A percentile compares a stretch with the other conserved stretches of the same genome.
Conservation (phyloP, 2,888 invertebrate species). For the Camponotus fellah region DNA sequence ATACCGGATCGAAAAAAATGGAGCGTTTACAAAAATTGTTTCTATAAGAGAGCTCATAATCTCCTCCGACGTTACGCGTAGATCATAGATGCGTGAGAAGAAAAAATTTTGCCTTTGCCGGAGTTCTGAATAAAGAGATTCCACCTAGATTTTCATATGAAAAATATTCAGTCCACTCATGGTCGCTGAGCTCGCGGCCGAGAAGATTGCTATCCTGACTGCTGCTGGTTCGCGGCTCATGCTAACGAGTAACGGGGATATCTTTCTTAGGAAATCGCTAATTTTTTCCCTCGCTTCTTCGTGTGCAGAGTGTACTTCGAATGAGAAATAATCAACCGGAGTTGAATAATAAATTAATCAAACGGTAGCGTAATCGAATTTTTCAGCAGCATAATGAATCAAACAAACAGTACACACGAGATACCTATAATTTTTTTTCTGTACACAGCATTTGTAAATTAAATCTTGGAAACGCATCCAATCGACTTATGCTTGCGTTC, state of each 20-base stretch:
- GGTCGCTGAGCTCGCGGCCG: conserved; percentile 71
- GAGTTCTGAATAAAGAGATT: conserved; percentile 57
- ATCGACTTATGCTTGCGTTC: neutral
- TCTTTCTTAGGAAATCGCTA: conserved; percentile 61
- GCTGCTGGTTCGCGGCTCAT: conserved; percentile 64
- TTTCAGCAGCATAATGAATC: neutral
- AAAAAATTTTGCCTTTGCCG: conserved; percentile 60
- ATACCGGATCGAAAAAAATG: neutral
- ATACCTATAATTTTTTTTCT: neutral
- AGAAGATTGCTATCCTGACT: conserved; percentile 71
- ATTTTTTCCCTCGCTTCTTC: conserved; percentile 57
- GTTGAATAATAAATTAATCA: neutral
- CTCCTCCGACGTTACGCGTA: neutral
- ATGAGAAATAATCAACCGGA: neutral
- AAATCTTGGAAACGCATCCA: conserved; percentile 35
- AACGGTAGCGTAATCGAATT: neutral
- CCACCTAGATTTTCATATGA: conserved; percentile 71
- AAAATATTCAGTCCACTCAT: conserved; percentile 72
- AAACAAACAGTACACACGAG: neutral
- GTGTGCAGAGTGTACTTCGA: neutral
- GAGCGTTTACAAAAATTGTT: conserved; percentile 16
- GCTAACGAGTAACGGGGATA: conserved; percentile 71
- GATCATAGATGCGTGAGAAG: conserved; percentile 36
- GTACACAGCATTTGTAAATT: conserved; percentile 15
- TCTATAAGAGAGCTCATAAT: neutral